Evolutionary conservation across 1,140 invertebrate species (phyloP).

Genomic region (Idris sp.): DNA sequence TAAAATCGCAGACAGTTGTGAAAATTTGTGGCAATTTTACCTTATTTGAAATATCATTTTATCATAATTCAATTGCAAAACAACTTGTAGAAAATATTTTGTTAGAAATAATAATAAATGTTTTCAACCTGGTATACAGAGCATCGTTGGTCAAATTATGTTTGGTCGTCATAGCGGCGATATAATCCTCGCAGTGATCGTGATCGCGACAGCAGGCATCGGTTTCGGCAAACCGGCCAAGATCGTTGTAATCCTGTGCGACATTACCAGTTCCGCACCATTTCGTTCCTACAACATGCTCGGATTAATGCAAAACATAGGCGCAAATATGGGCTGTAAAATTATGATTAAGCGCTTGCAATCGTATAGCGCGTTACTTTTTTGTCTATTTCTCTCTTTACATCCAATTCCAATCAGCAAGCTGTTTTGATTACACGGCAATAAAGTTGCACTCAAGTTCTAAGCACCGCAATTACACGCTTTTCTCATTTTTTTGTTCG

Average conservation of each 20-base stretch:
- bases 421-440: conserved; percentile 7
- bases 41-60: too few relatives aligned
- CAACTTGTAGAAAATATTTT: too few relatives aligned
- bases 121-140: conserved; percentile 81
- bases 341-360: conserved; percentile 22
- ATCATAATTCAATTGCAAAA: too few relatives aligned
- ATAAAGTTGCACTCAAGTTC: conserved; percentile 16
- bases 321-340: neutral
- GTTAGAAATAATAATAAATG: too few relatives aligned
- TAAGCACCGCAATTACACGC: conserved; percentile 11
- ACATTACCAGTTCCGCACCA: conserved; percentile 88
- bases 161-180: conserved; percentile 79
- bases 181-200: conserved; percentile 84
- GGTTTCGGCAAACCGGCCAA: conserved; percentile 82
- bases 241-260: conserved; percentile 83
- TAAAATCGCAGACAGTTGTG: too few relatives aligned
- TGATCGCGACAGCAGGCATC: conserved; percentile 89
- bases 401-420: neutral
- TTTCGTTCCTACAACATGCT: conserved; percentile 77
- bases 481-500: conserved; percentile 8
- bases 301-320: conserved; percentile 45
- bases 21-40: too few relatives aligned
- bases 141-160: conserved; percentile 82
- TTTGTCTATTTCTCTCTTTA: conserved; percentile 6
- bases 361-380: conserved; percentile 3